Conservation (phyloP, 2,113 vertebrate genomes). For the Lycaon pictus region DNA sequence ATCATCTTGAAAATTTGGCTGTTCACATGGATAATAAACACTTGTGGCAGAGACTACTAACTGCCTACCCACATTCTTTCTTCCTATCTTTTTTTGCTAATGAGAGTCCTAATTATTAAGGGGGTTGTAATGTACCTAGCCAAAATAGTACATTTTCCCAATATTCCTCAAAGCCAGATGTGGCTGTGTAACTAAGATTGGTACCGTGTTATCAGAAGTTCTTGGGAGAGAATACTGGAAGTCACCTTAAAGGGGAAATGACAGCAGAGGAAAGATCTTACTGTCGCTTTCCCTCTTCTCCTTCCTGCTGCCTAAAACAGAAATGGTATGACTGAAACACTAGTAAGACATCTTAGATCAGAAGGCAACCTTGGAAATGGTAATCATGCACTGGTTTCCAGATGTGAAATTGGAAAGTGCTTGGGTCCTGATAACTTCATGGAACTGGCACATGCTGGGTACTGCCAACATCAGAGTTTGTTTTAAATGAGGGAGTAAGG, state of each 20-base stretch:
- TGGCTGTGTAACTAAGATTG: not conserved
- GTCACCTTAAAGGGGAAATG: not conserved
- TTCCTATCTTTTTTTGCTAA: not conserved
- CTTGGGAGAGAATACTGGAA: not conserved
- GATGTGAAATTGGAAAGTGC: not conserved
- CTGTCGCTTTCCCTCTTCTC: not conserved
- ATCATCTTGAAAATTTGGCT: not conserved
- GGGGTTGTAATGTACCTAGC: not conserved
- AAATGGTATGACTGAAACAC: not conserved
- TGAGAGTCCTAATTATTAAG: not conserved
- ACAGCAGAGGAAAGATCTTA: not conserved
- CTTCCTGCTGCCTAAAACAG: not conserved
- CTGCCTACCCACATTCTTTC: not conserved
- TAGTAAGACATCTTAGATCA: not conserved
- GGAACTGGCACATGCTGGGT: not conserved
- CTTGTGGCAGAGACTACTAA: not conserved
- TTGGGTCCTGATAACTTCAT: not conserved
- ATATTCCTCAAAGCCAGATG: not conserved
- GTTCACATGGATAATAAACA: not conserved
- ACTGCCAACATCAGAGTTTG: not conserved
- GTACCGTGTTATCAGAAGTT: not conserved
- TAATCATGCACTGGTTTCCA: not conserved
- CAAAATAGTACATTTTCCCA: not conserved
- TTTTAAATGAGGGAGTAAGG: slow-evolving; percentile 3
- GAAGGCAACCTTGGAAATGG: not conserved